These are phyloP conservation scores for Scomber scombrus DNA, from an alignment of 2,113 vertebrate species.

Conservation along the genomic window DNA sequence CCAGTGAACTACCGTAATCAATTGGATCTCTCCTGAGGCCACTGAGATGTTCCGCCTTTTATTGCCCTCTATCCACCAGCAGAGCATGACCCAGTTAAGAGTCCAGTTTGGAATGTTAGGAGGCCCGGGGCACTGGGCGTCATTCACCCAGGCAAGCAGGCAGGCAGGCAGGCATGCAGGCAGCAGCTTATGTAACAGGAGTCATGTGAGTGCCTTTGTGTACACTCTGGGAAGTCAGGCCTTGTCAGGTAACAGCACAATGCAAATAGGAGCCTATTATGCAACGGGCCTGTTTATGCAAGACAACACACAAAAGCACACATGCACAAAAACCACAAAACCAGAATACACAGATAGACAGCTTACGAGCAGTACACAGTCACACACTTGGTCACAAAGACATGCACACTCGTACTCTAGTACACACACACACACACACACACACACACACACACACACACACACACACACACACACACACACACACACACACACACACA, in stretches of 20 bases:
- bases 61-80: constrained; percentile 42
- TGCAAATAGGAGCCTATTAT: constrained; percentile 81
- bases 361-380: constrained; percentile 9
- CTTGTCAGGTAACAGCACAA: constrained; percentile 76
- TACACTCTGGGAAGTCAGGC: constrained; percentile 65
- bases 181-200: constrained; percentile 78
- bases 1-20: constrained; percentile 10
- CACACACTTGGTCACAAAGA: constrained; percentile 3
- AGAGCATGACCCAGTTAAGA: constrained; percentile 64
- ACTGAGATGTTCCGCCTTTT: constrained; percentile 15
- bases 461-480: not conserved
- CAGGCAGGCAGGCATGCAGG: constrained; percentile 8
- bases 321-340: constrained; percentile 58
- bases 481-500: not conserved
- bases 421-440: not conserved
- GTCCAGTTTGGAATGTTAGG: constrained; percentile 61
- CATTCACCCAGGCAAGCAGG: constrained; percentile 46
- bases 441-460: not conserved
- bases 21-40: constrained; percentile 2
- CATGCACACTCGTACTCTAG: not conserved
- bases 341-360: constrained; percentile 40
- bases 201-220: constrained; percentile 80
- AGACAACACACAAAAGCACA: constrained; percentile 48
- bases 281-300: constrained; percentile 76
- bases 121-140: constrained; percentile 50